Evolutionary conservation across 2,113 vertebrate genomes (phyloP).

Genomic region (Felis catus): F.catus_Fca126_mat1.0 CM031412.1:189158001-189158500

Average conservation of each 20-base stretch:
- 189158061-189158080: constrained; percentile 83
- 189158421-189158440: background rate
- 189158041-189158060: constrained; percentile 82
- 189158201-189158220: background rate
- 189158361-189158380: constrained; percentile 69
- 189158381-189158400: constrained; percentile 42
- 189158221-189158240: constrained; percentile 41
- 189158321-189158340: constrained; percentile 61
- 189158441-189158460: background rate
- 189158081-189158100: constrained; percentile 76
- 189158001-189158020: constrained; percentile 77
- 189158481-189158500: background rate
- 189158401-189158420: background rate
- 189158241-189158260: constrained; percentile 66
- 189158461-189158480: background rate
- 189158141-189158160: constrained; percentile 70
- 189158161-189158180: background rate
- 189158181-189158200: background rate
- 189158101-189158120: constrained; percentile 75
- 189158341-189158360: constrained; percentile 77
- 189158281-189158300: constrained; percentile 70
- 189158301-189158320: constrained; percentile 77
- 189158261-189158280: constrained; percentile 50
- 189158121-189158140: constrained; percentile 66
- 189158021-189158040: constrained; percentile 81